Evolutionary conservation across 1,140 invertebrate species (phyloP), one percentile per base, ranked within the genome.

Genomic region (Helicoverpa armigera): DNA sequence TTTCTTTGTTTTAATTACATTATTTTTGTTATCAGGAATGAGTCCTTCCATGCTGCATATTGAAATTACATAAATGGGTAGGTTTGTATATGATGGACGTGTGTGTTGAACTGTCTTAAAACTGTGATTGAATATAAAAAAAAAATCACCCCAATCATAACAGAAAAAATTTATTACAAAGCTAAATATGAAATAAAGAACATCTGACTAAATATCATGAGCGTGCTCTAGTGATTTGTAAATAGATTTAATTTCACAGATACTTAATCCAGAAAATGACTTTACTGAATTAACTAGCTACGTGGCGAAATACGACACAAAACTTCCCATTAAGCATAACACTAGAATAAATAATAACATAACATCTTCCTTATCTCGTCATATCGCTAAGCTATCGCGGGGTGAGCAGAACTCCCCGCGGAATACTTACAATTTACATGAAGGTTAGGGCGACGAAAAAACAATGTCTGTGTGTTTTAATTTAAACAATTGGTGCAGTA

Each of bases 351-450:
- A 78, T 69, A 69, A 78, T 54, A 51, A 53, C 7, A 43, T 54
- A 78, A 56, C 51, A 56, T 16, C 53, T 18, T 31, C 50, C 63
- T 43, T 69, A 78, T 58, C 76, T 78, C 63, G 16, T 3, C 10
- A 35, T 63, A 78, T 78, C 76, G 69, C 69, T 69, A 78, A 54
- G 74, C 60, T 58, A 69, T 54, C 31, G 75, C 50, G 51, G 75
- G 50, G 63, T 56, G 73, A 69, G 76, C 76, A 67, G 63, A 50
- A 31, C 70, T 23, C 60, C 51, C 60, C 63, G 51, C 76, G 29
- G 60, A 23, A 56, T 63, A n/a, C n/a, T n/a, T n/a, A 56, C 7
- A 31, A 78, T 78, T 78, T 78, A 67, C 76, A 78, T 78, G 63
- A 48, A 48, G 48, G 54, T 13, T 63, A 69, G 76, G 63, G 76